These are phyloP conservation scores for Calidris pugnax DNA, from an alignment of 2,113 vertebrate genomes.

Conservation along the genomic window DNA sequence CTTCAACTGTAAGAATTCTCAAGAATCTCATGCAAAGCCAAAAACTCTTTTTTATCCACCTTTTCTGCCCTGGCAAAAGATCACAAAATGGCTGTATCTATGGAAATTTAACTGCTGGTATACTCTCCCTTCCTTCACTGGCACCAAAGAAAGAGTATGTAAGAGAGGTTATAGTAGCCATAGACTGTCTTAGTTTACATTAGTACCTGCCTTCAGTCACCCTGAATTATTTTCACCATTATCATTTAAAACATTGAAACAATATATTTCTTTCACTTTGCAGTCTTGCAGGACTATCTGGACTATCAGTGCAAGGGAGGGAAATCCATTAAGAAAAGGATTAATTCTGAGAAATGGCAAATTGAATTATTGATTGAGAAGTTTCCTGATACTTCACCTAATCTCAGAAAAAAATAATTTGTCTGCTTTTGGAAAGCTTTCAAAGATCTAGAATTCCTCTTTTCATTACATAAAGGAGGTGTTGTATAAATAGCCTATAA, in stretches of 20 bases:
- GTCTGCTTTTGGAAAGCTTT: background rate
- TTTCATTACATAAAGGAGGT: background rate
- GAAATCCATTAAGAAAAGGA: background rate
- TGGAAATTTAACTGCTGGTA: background rate
- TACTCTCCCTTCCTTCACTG: background rate
- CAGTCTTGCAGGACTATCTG: background rate
- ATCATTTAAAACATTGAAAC: background rate
- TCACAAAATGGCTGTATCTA: background rate
- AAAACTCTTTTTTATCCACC: background rate
- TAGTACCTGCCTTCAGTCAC: background rate
- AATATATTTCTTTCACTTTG: background rate
- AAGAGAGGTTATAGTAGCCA: background rate
- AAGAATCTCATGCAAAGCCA: background rate
- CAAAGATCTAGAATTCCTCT: background rate
- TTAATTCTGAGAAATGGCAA: conserved; percentile 8
- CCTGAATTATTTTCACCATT: conserved; percentile 1
- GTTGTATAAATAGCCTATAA: background rate
- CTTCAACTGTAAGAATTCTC: background rate
- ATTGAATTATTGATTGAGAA: background rate
- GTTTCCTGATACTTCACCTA: background rate
- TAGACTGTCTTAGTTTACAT: background rate
- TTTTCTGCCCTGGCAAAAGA: background rate
- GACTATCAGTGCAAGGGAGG: background rate
- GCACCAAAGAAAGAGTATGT: background rate
- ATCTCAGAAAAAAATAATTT: background rate